These are phyloP conservation scores for Leucoptera coffeella DNA, from an alignment of 2,888 invertebrate species.

Conservation along the genomic window DNA sequence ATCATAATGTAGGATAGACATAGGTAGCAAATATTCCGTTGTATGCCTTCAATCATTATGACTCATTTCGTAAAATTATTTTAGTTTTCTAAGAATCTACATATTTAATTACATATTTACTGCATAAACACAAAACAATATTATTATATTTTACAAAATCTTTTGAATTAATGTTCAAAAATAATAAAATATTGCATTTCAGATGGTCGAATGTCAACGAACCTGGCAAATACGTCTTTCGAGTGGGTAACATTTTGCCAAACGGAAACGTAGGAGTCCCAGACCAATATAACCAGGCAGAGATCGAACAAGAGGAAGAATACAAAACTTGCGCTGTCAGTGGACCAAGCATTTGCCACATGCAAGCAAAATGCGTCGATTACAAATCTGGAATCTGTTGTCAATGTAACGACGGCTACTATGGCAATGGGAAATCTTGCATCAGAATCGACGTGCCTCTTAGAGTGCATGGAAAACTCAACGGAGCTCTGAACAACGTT, in stretches of 20 bases:
- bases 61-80: background rate
- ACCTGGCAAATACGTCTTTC: conserved; percentile 83
- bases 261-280: conserved; percentile 63
- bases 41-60: no score
- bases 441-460: conserved; percentile 78
- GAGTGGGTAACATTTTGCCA: conserved; percentile 64
- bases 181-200: conserved; percentile 6
- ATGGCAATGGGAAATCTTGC: conserved; percentile 90
- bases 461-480: conserved; percentile 84
- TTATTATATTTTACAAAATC: background rate
- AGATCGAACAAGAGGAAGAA: conserved; percentile 35
- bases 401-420: conserved; percentile 73
- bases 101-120: background rate
- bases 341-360: conserved; percentile 70
- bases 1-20: conserved; percentile 1
- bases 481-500: conserved; percentile 74
- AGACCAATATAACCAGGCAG: conserved; percentile 46
- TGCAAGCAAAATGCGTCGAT: conserved; percentile 76
- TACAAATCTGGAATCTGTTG: conserved; percentile 86
- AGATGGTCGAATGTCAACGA: conserved; percentile 83
- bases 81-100: no score
- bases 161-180: no score
- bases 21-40: conserved; percentile 13
- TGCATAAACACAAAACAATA: background rate
- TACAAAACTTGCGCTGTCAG: conserved; percentile 55